Percentiles rank a stretch among this genome's conserved stretches.
Evolutionary conservation across 2,888 invertebrate species (phyloP).

Genomic region (Cryptus armator): DNA sequence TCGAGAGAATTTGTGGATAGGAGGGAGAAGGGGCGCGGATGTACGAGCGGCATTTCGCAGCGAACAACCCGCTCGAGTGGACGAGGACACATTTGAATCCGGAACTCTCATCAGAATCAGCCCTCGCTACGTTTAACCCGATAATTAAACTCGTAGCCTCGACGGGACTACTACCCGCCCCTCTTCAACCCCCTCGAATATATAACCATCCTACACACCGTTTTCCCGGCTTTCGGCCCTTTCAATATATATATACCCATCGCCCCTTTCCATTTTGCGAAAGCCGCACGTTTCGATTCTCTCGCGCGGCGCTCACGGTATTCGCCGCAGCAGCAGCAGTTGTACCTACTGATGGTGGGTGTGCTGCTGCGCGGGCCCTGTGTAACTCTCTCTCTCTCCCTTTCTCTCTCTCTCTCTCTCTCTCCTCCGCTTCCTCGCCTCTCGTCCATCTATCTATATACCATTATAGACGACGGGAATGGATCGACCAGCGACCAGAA

Average conservation of each 20-base stretch:
- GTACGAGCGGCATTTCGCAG: constrained; percentile 19
- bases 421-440: background rate
- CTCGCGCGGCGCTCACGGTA: constrained; percentile 35
- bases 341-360: constrained; percentile 18
- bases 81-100: constrained; percentile 81
- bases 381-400: constrained; percentile 8
- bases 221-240: constrained; percentile 40
- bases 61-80: constrained; percentile 64
- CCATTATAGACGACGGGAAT: constrained; percentile 62
- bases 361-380: constrained; percentile 10
- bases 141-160: constrained; percentile 83
- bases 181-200: constrained; percentile 28
- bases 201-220: constrained; percentile 55
- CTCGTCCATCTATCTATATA: constrained; percentile 53
- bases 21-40: constrained; percentile 63
- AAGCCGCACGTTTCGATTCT: constrained; percentile 61
- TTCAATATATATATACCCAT: background rate
- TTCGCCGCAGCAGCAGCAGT: constrained; percentile 43
- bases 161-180: constrained; percentile 55
- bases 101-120: constrained; percentile 85
- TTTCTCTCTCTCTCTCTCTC: constrained; percentile 23
- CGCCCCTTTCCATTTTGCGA: constrained; percentile 1
- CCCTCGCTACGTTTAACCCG: constrained; percentile 85
- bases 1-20: constrained; percentile 42
- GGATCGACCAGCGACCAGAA: constrained; percentile 67